These are phyloP conservation scores for Yasuhikotakia modesta DNA, from an alignment of 2,797 vertebrate genomes.

Conservation along the genomic window DNA sequence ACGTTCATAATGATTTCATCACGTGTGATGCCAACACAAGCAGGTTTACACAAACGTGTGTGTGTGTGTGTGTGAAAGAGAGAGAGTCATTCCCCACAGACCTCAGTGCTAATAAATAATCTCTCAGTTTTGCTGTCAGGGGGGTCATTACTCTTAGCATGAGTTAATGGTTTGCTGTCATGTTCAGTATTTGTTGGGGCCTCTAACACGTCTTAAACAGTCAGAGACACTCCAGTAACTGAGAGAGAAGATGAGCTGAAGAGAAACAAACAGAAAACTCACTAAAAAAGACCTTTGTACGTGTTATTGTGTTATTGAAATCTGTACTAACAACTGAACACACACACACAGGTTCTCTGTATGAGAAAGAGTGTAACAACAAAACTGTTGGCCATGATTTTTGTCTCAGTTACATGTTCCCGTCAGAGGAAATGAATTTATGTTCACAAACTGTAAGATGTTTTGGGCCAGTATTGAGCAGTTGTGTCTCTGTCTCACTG, in stretches of 20 bases:
- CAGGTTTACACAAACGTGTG: slow-evolving; percentile 55
- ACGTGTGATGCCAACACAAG: slow-evolving; percentile 58
- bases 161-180: slow-evolving; percentile 56
- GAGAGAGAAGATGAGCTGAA: slow-evolving; percentile 53
- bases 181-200: slow-evolving; percentile 45
- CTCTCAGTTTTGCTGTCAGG: slow-evolving; percentile 44
- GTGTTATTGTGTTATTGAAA: slow-evolving; percentile 31
- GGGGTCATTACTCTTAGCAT: slow-evolving; percentile 52
- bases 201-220: slow-evolving; percentile 41
- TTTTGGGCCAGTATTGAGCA: too few relatives aligned
- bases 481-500: slow-evolving; percentile 46
- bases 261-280: slow-evolving; percentile 43
- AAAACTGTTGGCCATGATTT: background rate
- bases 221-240: slow-evolving; percentile 17
- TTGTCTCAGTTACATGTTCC: slow-evolving; percentile 25
- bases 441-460: too few relatives aligned
- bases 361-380: background rate
- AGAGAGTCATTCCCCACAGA: slow-evolving; percentile 27
- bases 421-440: too few relatives aligned
- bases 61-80: background rate
- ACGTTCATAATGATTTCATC: slow-evolving; percentile 59
- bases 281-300: background rate
- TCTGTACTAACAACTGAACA: slow-evolving; percentile 22
- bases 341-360: too few relatives aligned
- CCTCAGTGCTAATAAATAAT: slow-evolving; percentile 56